A percentile compares a stretch with the other conserved stretches of the same genome.
Evolutionary conservation across 2,888 invertebrate genomes (phyloP).

Genomic region (Diarsia brunnea): DNA sequence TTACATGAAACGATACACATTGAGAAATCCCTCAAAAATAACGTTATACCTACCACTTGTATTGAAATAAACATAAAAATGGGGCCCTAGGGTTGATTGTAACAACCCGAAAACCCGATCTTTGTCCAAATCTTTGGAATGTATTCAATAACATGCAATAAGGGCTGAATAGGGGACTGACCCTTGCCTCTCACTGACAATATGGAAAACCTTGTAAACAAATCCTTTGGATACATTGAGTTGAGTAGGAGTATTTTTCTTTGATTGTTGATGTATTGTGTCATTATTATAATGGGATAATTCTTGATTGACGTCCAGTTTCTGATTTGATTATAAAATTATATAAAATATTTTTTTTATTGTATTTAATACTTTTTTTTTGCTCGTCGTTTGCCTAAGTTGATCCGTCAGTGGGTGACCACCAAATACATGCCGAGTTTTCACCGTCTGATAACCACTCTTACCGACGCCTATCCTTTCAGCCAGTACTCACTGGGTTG

Average conservation of each 20-base stretch:
- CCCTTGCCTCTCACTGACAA: conserved; percentile 61
- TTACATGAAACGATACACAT: neutral
- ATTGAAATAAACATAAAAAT: conserved; percentile 29
- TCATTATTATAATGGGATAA: neutral
- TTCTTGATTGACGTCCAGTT: neutral
- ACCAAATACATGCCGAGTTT: no score
- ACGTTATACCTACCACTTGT: conserved; percentile 63
- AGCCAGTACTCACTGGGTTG: no score
- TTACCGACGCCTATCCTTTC: no score
- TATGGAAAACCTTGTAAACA: conserved; percentile 40
- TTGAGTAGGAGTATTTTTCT: neutral
- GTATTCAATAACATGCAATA: conserved; percentile 71
- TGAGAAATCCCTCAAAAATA: neutral
- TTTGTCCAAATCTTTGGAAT: conserved; percentile 72
- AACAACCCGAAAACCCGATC: neutral
- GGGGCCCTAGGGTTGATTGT: conserved; percentile 52
- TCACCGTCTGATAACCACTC: no score
- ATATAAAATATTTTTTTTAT: neutral
- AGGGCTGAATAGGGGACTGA: conserved; percentile 60
- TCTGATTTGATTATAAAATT: neutral
- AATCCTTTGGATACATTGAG: conserved; percentile 20
- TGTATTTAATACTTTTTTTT: no score
- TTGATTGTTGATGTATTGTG: neutral
- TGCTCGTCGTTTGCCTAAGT: no score
- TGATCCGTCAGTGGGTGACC: no score